Percentiles rank a stretch among this genome's conserved stretches.
These are phyloP conservation scores for Mercenaria mercenaria DNA, from an alignment of 1,140 invertebrate genomes.

Conservation along the genomic window DNA sequence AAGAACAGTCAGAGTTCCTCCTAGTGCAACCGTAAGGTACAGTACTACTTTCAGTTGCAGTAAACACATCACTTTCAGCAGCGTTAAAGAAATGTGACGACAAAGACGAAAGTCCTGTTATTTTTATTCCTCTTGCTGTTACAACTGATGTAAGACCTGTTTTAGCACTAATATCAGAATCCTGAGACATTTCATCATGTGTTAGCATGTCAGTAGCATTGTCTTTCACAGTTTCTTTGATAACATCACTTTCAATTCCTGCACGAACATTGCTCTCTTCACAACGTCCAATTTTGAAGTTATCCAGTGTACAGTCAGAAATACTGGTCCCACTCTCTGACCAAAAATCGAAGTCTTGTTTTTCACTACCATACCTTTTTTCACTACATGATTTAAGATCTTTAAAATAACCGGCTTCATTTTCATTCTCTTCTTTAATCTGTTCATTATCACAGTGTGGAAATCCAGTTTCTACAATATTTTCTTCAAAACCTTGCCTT, in stretches of 20 bases:
- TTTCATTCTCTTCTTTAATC: not conserved
- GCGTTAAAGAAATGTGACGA: not conserved
- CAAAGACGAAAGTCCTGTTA: constrained; percentile 37
- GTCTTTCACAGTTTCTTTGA: not conserved
- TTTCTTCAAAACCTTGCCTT: not conserved
- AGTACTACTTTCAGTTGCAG: not conserved
- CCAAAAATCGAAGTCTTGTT: not conserved
- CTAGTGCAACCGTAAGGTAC: not conserved
- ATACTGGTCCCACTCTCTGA: constrained; percentile 57
- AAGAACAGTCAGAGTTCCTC: not conserved
- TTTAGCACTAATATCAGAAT: constrained; percentile 49
- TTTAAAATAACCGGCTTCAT: not conserved
- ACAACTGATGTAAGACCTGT: constrained; percentile 48
- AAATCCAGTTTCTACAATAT: not conserved
- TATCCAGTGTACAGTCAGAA: constrained; percentile 38
- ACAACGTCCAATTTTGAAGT: not conserved
- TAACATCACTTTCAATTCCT: not conserved
- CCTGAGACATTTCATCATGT: constrained; percentile 6
- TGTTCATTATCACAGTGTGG: not conserved
- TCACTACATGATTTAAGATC: constrained; percentile 38
- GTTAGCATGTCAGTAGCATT: not conserved
- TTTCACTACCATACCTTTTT: constrained; percentile 6
- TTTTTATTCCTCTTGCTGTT: constrained; percentile 53
- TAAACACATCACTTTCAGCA: not conserved
- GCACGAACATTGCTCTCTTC: not conserved